phyloP scores from a whole-genome alignment of 35 echinoderm and acorn worm genomes.

The Ophioderma brevispina region DNA sequence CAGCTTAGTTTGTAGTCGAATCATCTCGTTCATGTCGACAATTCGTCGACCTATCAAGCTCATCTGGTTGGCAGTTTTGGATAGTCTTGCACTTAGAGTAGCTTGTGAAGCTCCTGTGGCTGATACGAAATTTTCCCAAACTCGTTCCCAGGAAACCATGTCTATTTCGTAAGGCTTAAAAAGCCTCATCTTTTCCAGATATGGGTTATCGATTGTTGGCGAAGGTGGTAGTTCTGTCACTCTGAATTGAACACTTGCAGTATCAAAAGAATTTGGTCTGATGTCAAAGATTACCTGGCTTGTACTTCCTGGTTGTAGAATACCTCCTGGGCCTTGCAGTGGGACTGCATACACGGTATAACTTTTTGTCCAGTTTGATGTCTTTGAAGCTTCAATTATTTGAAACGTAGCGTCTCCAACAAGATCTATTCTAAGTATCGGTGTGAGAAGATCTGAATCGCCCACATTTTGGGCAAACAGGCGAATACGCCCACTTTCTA shows the following conservation, averaged over 20 bases:
- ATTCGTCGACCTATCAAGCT: not conserved
- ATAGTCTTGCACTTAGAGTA: not conserved
- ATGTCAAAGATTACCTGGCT: not conserved
- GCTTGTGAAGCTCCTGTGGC: not conserved
- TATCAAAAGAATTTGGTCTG: not conserved
- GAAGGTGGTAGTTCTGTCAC: not conserved
- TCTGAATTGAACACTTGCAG: not conserved
- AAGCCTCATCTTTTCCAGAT: not conserved
- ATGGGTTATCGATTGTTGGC: not conserved
- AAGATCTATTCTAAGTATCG: not conserved
- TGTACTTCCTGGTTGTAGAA: not conserved
- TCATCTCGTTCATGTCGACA: not conserved
- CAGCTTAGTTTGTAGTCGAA: not conserved
- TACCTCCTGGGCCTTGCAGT: not conserved
- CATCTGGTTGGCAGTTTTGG: conserved; percentile 1
- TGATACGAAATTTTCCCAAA: conserved; percentile 22
- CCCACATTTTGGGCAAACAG: conserved; percentile 27
- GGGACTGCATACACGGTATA: not conserved
- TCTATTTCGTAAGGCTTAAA: not conserved
- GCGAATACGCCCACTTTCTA: not conserved
- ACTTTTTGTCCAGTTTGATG: not conserved
- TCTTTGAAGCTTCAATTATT: not conserved
- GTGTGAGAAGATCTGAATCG: conserved; percentile 17
- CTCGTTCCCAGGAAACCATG: not conserved
- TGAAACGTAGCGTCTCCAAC: not conserved